A percentile compares a stretch with the other conserved stretches of the same genome.
Conservation (phyloP, 2,113 vertebrate species). For the Sinocyclocheilus maitianheensis region DNA sequence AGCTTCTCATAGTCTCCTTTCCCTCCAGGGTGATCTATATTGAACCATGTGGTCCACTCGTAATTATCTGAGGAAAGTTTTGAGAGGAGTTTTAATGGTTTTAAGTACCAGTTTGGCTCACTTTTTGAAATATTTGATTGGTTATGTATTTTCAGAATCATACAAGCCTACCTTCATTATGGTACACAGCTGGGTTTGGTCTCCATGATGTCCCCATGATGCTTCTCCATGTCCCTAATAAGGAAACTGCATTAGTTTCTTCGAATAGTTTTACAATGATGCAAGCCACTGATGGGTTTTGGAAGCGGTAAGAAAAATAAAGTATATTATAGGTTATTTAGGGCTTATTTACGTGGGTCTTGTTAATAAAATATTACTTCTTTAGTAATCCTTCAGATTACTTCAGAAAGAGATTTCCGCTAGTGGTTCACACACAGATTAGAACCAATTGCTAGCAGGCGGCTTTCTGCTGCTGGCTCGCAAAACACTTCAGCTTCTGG, state of each 20-base stretch:
- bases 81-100: not conserved
- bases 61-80: constrained; percentile 68
- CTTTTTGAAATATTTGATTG: not conserved
- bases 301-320: constrained; percentile 23
- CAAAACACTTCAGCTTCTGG: constrained; percentile 35
- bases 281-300: not conserved
- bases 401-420: not conserved
- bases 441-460: constrained; percentile 48
- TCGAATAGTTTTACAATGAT: not conserved
- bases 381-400: not conserved
- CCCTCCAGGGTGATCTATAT: constrained; percentile 87
- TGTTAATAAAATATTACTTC: not conserved
- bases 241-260: constrained; percentile 20
- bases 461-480: constrained; percentile 34
- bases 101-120: not conserved
- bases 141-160: not conserved
- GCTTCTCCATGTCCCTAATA: constrained; percentile 63
- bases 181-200: constrained; percentile 46
- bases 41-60: constrained; percentile 90
- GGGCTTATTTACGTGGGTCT: not conserved
- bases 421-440: constrained; percentile 1
- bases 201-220: constrained; percentile 34
- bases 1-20: constrained; percentile 86
- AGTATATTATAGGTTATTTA: not conserved
- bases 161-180: constrained; percentile 66